phyloP scores from a whole-genome alignment of 2,797 vertebrate species.

The Galagoides demidoff region DNA sequence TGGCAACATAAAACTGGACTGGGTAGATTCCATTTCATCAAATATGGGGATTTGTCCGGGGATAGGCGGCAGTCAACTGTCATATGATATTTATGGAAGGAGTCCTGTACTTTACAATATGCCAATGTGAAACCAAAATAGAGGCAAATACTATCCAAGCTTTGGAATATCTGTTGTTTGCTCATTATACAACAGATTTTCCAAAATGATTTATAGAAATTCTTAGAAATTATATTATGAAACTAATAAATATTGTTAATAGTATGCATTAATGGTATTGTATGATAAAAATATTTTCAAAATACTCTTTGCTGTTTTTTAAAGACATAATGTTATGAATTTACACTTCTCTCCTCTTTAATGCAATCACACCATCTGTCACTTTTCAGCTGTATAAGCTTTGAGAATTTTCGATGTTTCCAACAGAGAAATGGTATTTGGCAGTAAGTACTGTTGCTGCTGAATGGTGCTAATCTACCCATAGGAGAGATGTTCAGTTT shows the following conservation, averaged over 20 bases:
- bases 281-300: background rate
- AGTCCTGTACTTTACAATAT: background rate
- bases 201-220: slow-evolving; percentile 11
- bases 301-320: background rate
- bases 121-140: background rate
- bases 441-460: background rate
- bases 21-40: background rate
- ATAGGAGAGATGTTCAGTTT: slow-evolving; percentile 4
- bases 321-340: background rate
- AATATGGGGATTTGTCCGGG: background rate
- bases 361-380: background rate
- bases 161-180: background rate
- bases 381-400: slow-evolving; percentile 1
- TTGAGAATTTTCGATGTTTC: slow-evolving; percentile 55
- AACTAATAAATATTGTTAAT: background rate
- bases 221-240: background rate
- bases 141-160: background rate
- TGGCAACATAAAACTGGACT: background rate
- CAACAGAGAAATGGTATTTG: slow-evolving; percentile 61
- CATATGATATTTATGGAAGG: background rate
- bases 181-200: background rate
- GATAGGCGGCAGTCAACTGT: background rate
- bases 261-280: background rate
- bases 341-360: background rate
- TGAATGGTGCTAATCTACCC: background rate